phyloP scores from a whole-genome alignment of 2,797 vertebrate genomes.

The Phylloscopus collybita region DNA sequence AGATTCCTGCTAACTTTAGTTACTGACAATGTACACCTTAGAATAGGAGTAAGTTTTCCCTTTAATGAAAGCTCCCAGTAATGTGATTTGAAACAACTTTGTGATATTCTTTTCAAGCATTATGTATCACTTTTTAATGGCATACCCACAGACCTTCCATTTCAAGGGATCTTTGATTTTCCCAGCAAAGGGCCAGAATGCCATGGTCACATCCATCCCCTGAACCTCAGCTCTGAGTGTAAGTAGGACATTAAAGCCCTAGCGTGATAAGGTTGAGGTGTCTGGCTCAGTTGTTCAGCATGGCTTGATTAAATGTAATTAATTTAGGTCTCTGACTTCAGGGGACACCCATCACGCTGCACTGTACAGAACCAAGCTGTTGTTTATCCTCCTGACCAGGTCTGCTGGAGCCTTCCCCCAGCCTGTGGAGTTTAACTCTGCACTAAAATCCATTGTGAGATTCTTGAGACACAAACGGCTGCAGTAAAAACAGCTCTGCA shows the following conservation, averaged over 20 bases:
- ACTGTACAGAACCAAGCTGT: slow-evolving; percentile 42
- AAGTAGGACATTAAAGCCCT: slow-evolving; percentile 63
- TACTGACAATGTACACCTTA: slow-evolving; percentile 56
- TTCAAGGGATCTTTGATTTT: slow-evolving; percentile 66
- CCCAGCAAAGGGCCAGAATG: slow-evolving; percentile 56
- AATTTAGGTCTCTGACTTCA: slow-evolving; percentile 76
- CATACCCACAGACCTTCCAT: slow-evolving; percentile 50
- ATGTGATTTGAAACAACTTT: slow-evolving; percentile 71
- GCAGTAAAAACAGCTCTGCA: background rate
- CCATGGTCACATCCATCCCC: slow-evolving; percentile 28
- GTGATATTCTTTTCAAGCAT: slow-evolving; percentile 68
- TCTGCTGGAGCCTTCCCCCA: background rate
- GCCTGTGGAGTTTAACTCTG: background rate
- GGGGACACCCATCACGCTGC: slow-evolving; percentile 64
- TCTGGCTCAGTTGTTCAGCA: slow-evolving; percentile 60
- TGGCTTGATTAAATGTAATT: slow-evolving; percentile 75
- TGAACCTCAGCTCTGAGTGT: slow-evolving; percentile 46
- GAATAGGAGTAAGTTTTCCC: slow-evolving; percentile 66
- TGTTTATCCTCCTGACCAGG: slow-evolving; percentile 66
- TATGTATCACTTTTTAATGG: slow-evolving; percentile 66
- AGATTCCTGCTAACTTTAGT: slow-evolving; percentile 75
- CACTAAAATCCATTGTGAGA: background rate
- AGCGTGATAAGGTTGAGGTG: slow-evolving; percentile 47
- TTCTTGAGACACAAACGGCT: background rate
- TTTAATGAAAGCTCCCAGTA: slow-evolving; percentile 57